phyloP scores from a whole-genome alignment of 1,140 invertebrate genomes.

The Ceratina australensis region DNA sequence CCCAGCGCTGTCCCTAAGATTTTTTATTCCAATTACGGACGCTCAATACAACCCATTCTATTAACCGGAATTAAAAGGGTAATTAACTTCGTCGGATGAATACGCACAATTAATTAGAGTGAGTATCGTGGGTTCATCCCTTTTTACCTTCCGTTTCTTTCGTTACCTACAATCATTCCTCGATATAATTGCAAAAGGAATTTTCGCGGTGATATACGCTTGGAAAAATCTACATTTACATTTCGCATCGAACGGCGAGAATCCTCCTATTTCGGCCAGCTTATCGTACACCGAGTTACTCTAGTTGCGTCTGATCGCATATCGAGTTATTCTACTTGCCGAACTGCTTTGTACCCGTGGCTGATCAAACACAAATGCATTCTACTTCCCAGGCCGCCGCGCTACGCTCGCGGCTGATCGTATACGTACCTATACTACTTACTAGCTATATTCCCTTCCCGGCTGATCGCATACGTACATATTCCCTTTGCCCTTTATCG shows the following conservation, averaged over 20 bases:
- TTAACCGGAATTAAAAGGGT: slow-evolving; percentile 24
- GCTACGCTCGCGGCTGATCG: not conserved
- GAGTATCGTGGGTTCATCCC: not conserved
- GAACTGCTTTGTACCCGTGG: no score
- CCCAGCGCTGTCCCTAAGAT: not conserved
- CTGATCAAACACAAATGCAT: no score
- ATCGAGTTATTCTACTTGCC: not conserved
- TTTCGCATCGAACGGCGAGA: not conserved
- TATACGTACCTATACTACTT: not conserved
- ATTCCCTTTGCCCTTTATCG: no score
- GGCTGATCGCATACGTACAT: no score
- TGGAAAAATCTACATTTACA: not conserved
- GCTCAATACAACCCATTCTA: not conserved
- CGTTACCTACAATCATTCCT: not conserved
- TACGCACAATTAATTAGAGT: slow-evolving; percentile 25
- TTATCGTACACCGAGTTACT: not conserved
- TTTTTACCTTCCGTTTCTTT: slow-evolving; percentile 12
- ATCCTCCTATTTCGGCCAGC: not conserved
- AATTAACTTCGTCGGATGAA: slow-evolving; percentile 12
- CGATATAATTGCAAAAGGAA: slow-evolving; percentile 9
- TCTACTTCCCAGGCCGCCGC: no score
- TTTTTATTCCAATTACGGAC: slow-evolving; percentile 11
- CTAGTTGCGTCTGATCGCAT: no score
- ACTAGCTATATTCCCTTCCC: no score
- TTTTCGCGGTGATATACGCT: not conserved